Percentiles rank a stretch among this genome's conserved stretches.
Conservation (phyloP, 2,797 vertebrate species). For the Parotocinclus haroldoi region DNA sequence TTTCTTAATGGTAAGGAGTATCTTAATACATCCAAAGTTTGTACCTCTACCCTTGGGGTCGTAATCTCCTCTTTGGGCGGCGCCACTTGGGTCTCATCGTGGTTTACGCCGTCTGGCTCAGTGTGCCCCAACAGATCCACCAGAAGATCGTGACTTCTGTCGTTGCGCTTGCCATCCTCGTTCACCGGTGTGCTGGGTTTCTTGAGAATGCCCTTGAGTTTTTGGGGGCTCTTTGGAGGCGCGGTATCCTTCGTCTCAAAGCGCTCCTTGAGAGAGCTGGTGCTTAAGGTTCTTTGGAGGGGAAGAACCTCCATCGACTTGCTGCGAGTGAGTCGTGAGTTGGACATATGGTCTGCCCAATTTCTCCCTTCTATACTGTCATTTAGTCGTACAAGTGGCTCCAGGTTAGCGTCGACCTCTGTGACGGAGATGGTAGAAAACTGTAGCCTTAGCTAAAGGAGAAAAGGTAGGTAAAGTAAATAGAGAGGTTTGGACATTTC, state of each 20-base stretch:
- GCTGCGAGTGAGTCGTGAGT: slow-evolving; percentile 57
- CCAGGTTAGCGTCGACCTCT: slow-evolving; percentile 22
- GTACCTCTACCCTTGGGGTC: slow-evolving; percentile 55
- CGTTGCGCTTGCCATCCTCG: slow-evolving; percentile 17
- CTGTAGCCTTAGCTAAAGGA: slow-evolving; percentile 37
- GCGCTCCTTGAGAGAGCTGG: slow-evolving; percentile 58
- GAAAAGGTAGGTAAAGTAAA: neutral
- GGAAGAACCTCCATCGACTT: slow-evolving; percentile 65
- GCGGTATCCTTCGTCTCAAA: slow-evolving; percentile 62
- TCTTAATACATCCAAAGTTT: neutral
- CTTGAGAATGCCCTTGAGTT: slow-evolving; percentile 25
- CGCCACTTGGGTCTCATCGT: neutral
- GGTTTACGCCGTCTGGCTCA: slow-evolving; percentile 25
- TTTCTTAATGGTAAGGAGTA: no score
- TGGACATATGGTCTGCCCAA: neutral
- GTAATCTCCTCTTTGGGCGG: slow-evolving; percentile 37
- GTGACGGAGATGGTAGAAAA: slow-evolving; percentile 16
- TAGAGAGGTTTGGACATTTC: no score
- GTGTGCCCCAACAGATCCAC: slow-evolving; percentile 11
- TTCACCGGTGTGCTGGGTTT: slow-evolving; percentile 12
- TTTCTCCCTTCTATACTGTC: slow-evolving; percentile 37
- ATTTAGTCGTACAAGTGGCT: slow-evolving; percentile 44
- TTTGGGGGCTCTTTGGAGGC: slow-evolving; percentile 1
- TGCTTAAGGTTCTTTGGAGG: slow-evolving; percentile 41
- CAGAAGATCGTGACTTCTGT: slow-evolving; percentile 27